Evolutionary conservation across 2,113 vertebrate genomes (phyloP).

Genomic region (Morone saxatilis): DNA sequence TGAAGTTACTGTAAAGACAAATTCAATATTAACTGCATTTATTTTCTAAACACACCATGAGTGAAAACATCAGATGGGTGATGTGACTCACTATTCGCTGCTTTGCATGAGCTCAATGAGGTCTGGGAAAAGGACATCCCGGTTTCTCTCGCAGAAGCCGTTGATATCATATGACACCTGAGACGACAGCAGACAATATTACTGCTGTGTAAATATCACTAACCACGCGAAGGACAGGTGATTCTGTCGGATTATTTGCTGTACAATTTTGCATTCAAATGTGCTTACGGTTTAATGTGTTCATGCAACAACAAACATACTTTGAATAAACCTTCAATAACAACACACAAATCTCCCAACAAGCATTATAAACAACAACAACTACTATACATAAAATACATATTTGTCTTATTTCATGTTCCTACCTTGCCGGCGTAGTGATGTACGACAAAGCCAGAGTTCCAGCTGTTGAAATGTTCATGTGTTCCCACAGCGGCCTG

Average conservation of each 20-base stretch:
- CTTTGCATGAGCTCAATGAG: conserved; percentile 98
- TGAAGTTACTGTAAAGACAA: conserved; percentile 85
- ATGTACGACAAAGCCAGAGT: conserved; percentile 93
- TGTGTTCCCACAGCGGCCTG: conserved; percentile 92
- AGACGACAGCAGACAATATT: background rate
- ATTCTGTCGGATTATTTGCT: background rate
- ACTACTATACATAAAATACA: no score
- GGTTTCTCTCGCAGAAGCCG: conserved; percentile 95
- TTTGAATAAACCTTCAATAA: background rate
- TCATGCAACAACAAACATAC: background rate
- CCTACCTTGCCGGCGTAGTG: conserved; percentile 97
- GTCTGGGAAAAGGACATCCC: conserved; percentile 95
- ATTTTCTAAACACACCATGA: background rate
- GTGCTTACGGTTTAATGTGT: background rate
- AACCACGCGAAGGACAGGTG: background rate
- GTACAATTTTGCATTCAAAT: background rate
- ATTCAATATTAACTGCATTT: background rate
- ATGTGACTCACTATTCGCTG: conserved; percentile 91
- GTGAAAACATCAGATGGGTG: background rate
- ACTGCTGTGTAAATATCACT: background rate
- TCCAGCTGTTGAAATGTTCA: conserved; percentile 98
- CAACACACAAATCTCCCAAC: background rate
- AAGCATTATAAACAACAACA: background rate
- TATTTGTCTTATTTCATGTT: background rate
- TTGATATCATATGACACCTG: conserved; percentile 94